phyloP scores from a whole-genome alignment of 2,797 vertebrate genomes.

The Muscicapa comitata region DNA sequence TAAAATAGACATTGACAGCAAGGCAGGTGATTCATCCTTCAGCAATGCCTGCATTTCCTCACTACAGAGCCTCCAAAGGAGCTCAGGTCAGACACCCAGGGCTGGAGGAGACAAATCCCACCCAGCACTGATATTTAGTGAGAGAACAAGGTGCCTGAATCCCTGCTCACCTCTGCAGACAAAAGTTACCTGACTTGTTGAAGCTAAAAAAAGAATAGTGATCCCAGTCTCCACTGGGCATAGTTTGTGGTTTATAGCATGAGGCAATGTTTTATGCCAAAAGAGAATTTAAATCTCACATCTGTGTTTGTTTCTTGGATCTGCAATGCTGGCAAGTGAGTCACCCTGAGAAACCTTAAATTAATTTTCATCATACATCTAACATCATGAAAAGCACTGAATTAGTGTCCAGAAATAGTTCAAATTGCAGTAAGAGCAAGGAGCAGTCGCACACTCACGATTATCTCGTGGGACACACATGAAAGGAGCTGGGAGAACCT shows the following conservation, averaged over 20 bases:
- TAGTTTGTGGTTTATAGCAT: slow-evolving; percentile 19
- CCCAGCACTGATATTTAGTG: not conserved
- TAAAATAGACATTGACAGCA: not conserved
- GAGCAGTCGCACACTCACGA: not conserved
- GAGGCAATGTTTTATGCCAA: slow-evolving; percentile 8
- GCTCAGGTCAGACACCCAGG: not conserved
- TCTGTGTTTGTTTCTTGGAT: slow-evolving; percentile 53
- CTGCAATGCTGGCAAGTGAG: slow-evolving; percentile 3
- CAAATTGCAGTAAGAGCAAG: not conserved
- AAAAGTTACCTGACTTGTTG: not conserved
- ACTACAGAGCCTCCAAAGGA: not conserved
- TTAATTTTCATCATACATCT: slow-evolving; percentile 35
- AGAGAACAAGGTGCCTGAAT: not conserved
- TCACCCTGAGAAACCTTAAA: slow-evolving; percentile 40
- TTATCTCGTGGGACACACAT: not conserved
- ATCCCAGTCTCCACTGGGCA: not conserved
- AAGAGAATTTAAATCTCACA: slow-evolving; percentile 38
- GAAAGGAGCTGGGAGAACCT: not conserved
- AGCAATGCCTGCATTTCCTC: not conserved
- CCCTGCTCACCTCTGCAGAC: not conserved
- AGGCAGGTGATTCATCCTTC: not conserved
- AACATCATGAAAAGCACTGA: slow-evolving; percentile 6
- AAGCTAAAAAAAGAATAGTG: not conserved
- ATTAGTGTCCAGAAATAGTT: slow-evolving; percentile 35
- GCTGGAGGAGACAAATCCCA: not conserved